A percentile compares a stretch with the other conserved stretches of the same genome.
Conservation (phyloP, 2,113 vertebrate species). For the Circaetus gallicus region DNA sequence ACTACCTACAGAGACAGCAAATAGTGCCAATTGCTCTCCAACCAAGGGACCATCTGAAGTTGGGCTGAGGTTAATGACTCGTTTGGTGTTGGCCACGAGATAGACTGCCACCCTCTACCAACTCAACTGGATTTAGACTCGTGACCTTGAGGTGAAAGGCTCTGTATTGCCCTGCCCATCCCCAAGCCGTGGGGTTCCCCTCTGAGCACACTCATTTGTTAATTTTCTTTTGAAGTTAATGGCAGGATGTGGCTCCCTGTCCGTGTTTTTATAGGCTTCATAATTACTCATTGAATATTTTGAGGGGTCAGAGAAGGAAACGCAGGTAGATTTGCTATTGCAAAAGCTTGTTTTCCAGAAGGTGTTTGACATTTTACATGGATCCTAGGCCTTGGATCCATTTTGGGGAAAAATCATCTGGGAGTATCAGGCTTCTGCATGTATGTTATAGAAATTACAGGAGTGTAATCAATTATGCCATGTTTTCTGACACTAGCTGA, state of each 20-base stretch:
- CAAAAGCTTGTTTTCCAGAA: not conserved
- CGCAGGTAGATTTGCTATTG: not conserved
- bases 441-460: not conserved
- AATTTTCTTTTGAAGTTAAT: conserved; percentile 68
- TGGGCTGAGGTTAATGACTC: not conserved
- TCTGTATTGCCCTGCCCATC: not conserved
- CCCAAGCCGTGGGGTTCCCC: not conserved
- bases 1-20: not conserved
- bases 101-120: not conserved
- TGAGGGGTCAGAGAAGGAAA: conserved; percentile 37
- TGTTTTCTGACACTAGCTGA: not conserved
- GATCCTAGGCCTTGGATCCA: not conserved
- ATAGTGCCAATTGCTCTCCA: not conserved
- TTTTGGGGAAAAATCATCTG: not conserved
- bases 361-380: not conserved
- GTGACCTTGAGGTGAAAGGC: not conserved
- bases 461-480: not conserved
- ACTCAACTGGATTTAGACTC: not conserved
- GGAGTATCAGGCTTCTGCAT: not conserved
- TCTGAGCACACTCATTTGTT: not conserved
- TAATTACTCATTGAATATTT: conserved; percentile 55
- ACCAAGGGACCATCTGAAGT: not conserved
- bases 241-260: conserved; percentile 55
- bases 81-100: not conserved
- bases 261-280: conserved; percentile 44